Evolutionary conservation across 2,113 vertebrate species (phyloP).

Genomic region (Psephotus haematonotus): DNA sequence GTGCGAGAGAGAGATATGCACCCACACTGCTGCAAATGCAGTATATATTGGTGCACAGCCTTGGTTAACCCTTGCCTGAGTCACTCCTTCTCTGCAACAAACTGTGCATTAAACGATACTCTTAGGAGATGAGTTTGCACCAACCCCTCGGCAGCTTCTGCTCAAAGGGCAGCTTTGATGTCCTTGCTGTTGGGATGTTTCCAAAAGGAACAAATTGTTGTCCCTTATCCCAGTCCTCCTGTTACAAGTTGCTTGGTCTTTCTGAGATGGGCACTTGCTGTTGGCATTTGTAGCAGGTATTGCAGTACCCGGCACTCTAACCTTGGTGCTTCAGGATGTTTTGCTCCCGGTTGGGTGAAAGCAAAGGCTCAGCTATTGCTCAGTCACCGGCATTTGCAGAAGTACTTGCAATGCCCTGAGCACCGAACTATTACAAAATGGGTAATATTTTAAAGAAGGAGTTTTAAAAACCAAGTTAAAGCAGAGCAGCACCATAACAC

Average conservation of each 20-base stretch:
- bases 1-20: background rate
- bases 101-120: background rate
- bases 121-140: background rate
- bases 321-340: accelerated
- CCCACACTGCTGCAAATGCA: background rate
- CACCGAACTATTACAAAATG: background rate
- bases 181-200: background rate
- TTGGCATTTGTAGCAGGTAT: background rate
- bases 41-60: background rate
- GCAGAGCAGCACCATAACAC: too few species aligned
- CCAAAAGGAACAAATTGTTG: background rate
- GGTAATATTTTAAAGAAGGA: background rate
- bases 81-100: background rate
- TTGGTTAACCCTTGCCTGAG: slow-evolving; percentile 1
- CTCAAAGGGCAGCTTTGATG: background rate
- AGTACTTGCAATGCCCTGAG: background rate
- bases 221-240: background rate
- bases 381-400: background rate
- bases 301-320: background rate
- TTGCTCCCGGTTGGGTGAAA: background rate
- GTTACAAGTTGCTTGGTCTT: background rate
- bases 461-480: background rate
- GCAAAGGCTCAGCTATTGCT: background rate
- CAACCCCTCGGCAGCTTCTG: background rate
- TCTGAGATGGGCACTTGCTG: background rate